phyloP scores from a whole-genome alignment of 1,140 invertebrate species.

The Drosophila micromelanica region DNA sequence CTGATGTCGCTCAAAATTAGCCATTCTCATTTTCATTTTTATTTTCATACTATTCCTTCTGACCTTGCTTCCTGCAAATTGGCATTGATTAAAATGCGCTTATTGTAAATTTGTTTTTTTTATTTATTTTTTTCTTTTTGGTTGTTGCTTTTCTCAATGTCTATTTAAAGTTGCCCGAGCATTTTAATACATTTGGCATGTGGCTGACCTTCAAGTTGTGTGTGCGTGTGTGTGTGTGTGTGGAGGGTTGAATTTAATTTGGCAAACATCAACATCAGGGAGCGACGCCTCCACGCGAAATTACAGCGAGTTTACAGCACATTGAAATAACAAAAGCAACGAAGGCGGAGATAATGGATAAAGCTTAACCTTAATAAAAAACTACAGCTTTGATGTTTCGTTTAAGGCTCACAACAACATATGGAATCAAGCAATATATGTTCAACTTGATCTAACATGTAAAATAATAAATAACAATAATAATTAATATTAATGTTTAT shows the following conservation, averaged over 20 bases:
- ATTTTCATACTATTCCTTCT: conserved; percentile 2
- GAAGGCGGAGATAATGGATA: background rate
- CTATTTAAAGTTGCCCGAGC: conserved; percentile 46
- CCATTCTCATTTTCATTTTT: conserved; percentile 8
- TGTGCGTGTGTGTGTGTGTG: conserved; percentile 13
- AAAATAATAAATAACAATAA: too few relatives aligned
- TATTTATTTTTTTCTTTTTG: background rate
- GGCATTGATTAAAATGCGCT: conserved; percentile 13
- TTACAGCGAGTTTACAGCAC: background rate
- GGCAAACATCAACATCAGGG: conserved; percentile 27
- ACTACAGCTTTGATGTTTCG: too few relatives aligned
- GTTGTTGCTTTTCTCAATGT: conserved; percentile 44
- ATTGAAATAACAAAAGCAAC: conserved; percentile 13
- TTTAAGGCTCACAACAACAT: too few relatives aligned
- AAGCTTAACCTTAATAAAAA: background rate
- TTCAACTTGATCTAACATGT: too few relatives aligned
- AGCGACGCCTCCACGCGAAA: background rate
- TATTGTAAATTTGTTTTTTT: background rate
- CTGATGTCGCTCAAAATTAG: conserved; percentile 1
- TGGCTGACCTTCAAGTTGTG: conserved; percentile 40
- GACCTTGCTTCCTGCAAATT: background rate
- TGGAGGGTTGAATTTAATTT: conserved; percentile 37
- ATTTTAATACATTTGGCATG: conserved; percentile 47
- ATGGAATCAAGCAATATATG: too few relatives aligned
- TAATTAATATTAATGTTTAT: too few relatives aligned